Evolutionary conservation across 1,140 invertebrate genomes (phyloP).

Genomic region (Ceratoteleas bidentatus): DNA sequence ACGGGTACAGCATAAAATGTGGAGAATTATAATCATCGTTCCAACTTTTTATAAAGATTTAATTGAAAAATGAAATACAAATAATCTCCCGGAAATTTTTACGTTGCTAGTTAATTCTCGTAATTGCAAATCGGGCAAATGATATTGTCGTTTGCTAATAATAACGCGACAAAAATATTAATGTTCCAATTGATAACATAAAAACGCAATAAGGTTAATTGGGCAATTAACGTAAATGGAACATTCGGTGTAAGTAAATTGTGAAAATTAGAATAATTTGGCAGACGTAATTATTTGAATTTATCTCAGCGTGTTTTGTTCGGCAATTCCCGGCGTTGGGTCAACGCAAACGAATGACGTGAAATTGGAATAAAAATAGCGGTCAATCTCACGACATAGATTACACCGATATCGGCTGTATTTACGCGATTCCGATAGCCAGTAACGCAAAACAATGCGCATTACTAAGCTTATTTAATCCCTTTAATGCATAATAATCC

Average conservation of each 20-base stretch:
- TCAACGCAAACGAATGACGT: constrained; percentile 22
- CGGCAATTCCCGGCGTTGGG: constrained; percentile 21
- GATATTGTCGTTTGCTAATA: no score
- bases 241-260: constrained; percentile 27
- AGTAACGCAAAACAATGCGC: constrained; percentile 27
- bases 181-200: neutral
- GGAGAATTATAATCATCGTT: neutral
- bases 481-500: constrained; percentile 49
- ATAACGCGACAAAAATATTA: neutral
- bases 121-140: no score
- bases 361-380: constrained; percentile 48
- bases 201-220: constrained; percentile 9
- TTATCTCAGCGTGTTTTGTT: constrained; percentile 33
- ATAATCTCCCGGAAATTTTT: neutral
- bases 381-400: constrained; percentile 38
- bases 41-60: neutral
- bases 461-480: constrained; percentile 48
- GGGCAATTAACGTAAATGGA: constrained; percentile 21
- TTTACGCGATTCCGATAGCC: constrained; percentile 35
- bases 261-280: constrained; percentile 50
- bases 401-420: constrained; percentile 32
- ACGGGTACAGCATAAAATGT: neutral
- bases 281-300: constrained; percentile 32
- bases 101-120: no score
- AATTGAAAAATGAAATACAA: neutral